These are phyloP conservation scores for Parauchenoglanis ngamensis DNA, from an alignment of 2,797 vertebrate species.

Conservation along the genomic window DNA sequence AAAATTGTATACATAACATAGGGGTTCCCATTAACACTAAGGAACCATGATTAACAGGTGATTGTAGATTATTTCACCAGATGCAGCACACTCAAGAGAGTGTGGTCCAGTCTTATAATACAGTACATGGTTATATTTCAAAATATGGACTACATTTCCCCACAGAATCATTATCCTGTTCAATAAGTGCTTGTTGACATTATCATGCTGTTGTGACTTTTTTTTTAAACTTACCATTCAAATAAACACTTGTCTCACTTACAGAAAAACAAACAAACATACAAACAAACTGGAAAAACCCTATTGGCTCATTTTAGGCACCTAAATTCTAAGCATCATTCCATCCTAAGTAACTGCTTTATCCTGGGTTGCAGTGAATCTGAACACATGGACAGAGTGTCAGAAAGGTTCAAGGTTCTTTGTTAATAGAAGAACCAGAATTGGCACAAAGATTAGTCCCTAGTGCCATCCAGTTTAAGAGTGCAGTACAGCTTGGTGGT, in stretches of 20 bases:
- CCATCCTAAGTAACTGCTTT: neutral
- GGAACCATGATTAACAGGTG: conserved; percentile 26
- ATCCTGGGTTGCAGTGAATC: neutral
- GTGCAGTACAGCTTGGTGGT: neutral
- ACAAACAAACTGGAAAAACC: neutral
- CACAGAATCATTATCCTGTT: neutral
- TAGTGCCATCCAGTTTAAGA: neutral
- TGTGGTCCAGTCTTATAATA: neutral
- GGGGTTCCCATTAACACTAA: conserved; percentile 23
- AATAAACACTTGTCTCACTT: neutral
- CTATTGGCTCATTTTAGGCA: neutral
- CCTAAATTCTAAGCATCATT: neutral
- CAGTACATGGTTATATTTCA: neutral
- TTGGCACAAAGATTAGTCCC: neutral
- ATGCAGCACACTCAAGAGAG: neutral
- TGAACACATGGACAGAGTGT: neutral
- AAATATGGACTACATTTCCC: conserved; percentile 6
- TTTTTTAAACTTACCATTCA: neutral
- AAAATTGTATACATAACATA: conserved; percentile 27
- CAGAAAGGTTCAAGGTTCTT: neutral
- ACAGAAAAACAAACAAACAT: neutral
- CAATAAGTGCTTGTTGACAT: neutral
- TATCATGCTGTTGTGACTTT: neutral
- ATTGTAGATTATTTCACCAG: conserved; percentile 6
- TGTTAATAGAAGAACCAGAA: neutral